A percentile compares a stretch with the other conserved stretches of the same genome.
Evolutionary conservation across 37 sponge, comb jelly and placozoan species (phyloP).

Genomic region (Spongilla lacustris): DNA sequence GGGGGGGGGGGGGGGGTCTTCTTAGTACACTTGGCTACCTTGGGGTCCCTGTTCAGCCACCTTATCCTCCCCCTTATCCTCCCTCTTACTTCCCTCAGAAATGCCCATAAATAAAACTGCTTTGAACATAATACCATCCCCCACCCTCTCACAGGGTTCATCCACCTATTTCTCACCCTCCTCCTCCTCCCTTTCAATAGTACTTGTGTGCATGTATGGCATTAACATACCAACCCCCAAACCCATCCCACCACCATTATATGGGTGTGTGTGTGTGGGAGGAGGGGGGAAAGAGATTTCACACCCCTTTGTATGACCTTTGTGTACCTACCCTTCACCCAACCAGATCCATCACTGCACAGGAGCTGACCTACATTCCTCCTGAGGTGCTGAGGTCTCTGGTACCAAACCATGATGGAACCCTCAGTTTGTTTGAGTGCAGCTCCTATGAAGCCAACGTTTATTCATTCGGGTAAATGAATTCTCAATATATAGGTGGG

Average conservation of each 20-base stretch:
- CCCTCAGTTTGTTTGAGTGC: background rate
- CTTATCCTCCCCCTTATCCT: background rate
- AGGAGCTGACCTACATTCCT: conserved; percentile 40
- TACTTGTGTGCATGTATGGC: background rate
- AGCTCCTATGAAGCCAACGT: conserved; percentile 27
- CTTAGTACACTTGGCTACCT: background rate
- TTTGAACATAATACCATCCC: no score
- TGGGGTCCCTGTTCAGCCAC: background rate
- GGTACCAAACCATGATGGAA: background rate
- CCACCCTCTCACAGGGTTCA: no score
- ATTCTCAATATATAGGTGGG: background rate
- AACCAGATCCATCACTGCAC: background rate
- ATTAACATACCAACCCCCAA: background rate
- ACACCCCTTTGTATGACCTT: background rate
- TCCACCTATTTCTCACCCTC: background rate
- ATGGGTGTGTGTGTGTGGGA: background rate
- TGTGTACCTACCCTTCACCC: background rate
- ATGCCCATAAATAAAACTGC: no score
- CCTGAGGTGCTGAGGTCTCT: conserved; percentile 55
- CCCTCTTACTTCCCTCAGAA: background rate
- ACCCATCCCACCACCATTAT: background rate
- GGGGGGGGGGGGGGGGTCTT: background rate
- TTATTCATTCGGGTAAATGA: conserved; percentile 60
- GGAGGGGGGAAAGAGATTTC: background rate
- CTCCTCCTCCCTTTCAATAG: background rate